Conservation (phyloP, 2,888 invertebrate species). For the Meandrusa payeni region DNA sequence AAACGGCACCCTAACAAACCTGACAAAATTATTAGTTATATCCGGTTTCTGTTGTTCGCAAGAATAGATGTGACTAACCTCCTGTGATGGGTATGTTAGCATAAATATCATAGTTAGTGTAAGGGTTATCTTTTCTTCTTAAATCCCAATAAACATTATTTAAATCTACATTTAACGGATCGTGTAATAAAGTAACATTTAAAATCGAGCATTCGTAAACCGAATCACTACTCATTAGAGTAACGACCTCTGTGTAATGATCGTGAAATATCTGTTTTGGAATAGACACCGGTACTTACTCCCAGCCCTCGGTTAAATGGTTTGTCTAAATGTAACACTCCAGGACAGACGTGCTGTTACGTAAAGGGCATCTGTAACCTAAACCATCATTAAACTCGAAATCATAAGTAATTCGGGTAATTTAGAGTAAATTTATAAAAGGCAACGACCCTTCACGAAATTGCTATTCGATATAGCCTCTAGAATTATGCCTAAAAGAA, state of each 20-base stretch:
- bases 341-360: conserved; percentile 45
- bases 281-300: conserved; percentile 54
- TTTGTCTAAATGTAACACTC: conserved; percentile 48
- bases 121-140: too few species aligned
- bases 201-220: conserved; percentile 18
- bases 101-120: too few species aligned
- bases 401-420: conserved; percentile 28
- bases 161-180: too few species aligned
- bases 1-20: too few species aligned
- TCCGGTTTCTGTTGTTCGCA: too few species aligned
- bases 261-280: conserved; percentile 46
- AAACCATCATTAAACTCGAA: conserved; percentile 28
- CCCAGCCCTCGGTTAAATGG: conserved; percentile 62
- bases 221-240: conserved; percentile 53
- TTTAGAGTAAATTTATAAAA: conserved; percentile 26
- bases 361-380: conserved; percentile 46
- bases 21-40: too few species aligned
- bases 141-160: too few species aligned
- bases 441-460: conserved; percentile 15
- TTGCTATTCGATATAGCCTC: conserved; percentile 15
- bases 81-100: too few species aligned
- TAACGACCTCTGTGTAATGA: conserved; percentile 52
- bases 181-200: too few species aligned
- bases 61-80: too few species aligned
- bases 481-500: conserved; percentile 5